Conservation (phyloP, 2,113 vertebrate genomes). For the Hippolais icterina region DNA sequence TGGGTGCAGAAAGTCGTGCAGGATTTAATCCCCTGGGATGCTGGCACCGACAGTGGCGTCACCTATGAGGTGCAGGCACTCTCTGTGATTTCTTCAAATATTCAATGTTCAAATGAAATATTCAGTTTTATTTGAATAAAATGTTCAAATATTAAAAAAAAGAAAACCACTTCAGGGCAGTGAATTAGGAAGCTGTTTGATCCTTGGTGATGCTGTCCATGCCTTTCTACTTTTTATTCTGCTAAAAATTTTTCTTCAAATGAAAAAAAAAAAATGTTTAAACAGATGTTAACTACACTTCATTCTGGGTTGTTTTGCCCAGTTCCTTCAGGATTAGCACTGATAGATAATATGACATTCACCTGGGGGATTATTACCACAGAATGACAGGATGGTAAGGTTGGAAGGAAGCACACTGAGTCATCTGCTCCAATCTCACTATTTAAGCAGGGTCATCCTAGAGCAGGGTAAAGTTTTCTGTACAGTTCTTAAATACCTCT, state of each 20-base stretch:
- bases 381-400: not conserved
- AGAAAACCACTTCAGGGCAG: not conserved
- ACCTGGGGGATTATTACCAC: not conserved
- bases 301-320: rapidly evolving
- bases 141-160: not conserved
- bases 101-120: not conserved
- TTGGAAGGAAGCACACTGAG: not conserved
- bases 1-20: constrained; percentile 94
- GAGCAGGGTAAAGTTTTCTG: not conserved
- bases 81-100: rapidly evolving
- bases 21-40: constrained; percentile 97
- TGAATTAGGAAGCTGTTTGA: not conserved
- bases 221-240: not conserved
- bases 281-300: not conserved
- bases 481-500: not conserved
- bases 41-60: constrained; percentile 93
- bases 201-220: rapidly evolving
- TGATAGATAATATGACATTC: not conserved
- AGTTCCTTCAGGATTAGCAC: not conserved
- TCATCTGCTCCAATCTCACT: not conserved
- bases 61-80: constrained; percentile 85
- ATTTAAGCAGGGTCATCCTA: not conserved
- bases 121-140: not conserved
- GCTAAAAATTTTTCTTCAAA: not conserved
- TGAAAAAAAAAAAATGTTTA: not conserved